Conservation (phyloP, 2,113 vertebrate species). For the Anthoscopus minutus region DNA sequence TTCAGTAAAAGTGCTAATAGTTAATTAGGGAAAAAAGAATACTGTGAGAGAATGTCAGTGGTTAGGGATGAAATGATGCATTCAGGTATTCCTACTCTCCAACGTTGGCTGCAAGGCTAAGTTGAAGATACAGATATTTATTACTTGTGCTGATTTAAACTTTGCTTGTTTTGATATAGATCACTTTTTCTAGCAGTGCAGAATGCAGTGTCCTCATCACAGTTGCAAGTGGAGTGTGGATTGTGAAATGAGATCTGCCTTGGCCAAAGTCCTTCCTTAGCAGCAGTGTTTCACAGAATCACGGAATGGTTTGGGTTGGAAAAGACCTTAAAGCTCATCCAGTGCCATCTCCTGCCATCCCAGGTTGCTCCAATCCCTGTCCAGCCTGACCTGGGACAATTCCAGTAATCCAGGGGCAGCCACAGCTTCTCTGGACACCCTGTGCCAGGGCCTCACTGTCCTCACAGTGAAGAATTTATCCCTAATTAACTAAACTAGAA, state of each 20-base stretch:
- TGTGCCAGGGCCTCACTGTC: neutral
- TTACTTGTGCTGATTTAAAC: neutral
- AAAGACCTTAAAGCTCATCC: neutral
- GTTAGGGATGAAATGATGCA: fast-evolving
- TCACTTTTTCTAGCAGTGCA: neutral
- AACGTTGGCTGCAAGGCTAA: neutral
- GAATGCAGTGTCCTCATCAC: fast-evolving
- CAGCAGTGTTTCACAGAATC: neutral
- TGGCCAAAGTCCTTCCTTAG: neutral
- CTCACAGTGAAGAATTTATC: neutral
- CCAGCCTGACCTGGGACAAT: neutral
- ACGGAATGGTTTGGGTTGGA: neutral
- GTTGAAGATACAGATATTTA: neutral
- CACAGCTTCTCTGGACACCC: neutral
- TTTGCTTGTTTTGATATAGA: neutral
- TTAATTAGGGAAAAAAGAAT: neutral
- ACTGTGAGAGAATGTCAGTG: neutral
- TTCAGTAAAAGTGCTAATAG: neutral
- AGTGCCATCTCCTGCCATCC: neutral
- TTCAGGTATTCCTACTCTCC: neutral
- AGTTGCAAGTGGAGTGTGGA: neutral
- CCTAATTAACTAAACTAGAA: neutral
- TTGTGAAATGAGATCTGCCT: neutral
- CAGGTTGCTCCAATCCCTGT: neutral
- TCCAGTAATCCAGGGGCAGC: neutral